These are phyloP conservation scores for Philaethria dido DNA, from an alignment of 2,888 invertebrate genomes.

Conservation along the genomic window DNA sequence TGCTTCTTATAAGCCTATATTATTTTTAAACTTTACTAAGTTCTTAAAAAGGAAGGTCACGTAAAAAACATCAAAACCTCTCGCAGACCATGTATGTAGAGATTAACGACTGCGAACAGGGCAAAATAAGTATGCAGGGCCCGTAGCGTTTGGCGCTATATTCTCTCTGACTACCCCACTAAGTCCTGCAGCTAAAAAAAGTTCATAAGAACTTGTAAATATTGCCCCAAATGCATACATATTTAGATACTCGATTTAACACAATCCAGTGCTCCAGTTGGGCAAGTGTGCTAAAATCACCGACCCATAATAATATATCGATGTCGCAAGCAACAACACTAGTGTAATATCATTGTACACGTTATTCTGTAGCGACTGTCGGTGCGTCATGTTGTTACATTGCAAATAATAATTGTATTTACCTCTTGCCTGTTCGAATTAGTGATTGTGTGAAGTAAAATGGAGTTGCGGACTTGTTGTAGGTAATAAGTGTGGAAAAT, in stretches of 20 bases:
- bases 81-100: no score
- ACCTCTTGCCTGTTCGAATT: slow-evolving; percentile 32
- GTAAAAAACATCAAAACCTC: no score
- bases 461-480: slow-evolving; percentile 38
- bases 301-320: slow-evolving; percentile 31
- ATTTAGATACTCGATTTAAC: slow-evolving; percentile 16
- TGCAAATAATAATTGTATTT: slow-evolving; percentile 47
- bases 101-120: no score
- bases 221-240: not conserved
- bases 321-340: slow-evolving; percentile 48
- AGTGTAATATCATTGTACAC: slow-evolving; percentile 51
- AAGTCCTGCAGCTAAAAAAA: no score
- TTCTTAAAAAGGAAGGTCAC: no score
- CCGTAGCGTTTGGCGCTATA: no score
- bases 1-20: no score
- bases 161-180: no score
- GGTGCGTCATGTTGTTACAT: slow-evolving; percentile 53
- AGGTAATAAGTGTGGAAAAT: slow-evolving; percentile 44
- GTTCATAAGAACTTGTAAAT: not conserved
- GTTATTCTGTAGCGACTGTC: slow-evolving; percentile 48
- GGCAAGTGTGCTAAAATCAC: slow-evolving; percentile 25
- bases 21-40: no score
- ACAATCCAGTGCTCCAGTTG: slow-evolving; percentile 19
- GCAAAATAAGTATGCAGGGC: no score
- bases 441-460: slow-evolving; percentile 41